These are phyloP conservation scores for Cerceris ruficornis DNA, from an alignment of 2,888 invertebrate genomes.

Conservation along the genomic window DNA sequence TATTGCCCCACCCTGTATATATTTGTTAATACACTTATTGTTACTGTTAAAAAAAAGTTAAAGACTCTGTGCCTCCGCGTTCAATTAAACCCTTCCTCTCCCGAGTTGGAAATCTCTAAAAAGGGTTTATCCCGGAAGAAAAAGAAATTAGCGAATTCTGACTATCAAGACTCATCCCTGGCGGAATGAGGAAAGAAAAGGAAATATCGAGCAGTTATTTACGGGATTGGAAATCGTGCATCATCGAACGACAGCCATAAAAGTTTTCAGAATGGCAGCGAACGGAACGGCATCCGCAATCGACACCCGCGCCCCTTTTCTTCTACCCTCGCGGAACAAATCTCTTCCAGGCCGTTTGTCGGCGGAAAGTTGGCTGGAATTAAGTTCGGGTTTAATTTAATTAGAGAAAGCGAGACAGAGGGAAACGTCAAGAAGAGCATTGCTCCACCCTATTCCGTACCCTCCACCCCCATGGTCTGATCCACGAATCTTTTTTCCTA, in stretches of 20 bases:
- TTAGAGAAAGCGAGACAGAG: conserved; percentile 60
- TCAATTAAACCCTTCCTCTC: no score
- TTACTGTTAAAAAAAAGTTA: no score
- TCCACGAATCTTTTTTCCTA: conserved; percentile 28
- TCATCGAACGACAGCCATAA: conserved; percentile 1
- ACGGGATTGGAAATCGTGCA: conserved; percentile 1
- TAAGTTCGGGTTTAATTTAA: conserved; percentile 76
- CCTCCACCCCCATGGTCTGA: neutral
- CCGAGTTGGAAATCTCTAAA: no score
- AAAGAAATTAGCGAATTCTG: neutral
- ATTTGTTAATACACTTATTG: no score
- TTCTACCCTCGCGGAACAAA: conserved; percentile 38
- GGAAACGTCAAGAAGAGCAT: conserved; percentile 15
- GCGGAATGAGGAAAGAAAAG: neutral
- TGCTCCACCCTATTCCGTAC: neutral
- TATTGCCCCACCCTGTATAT: no score
- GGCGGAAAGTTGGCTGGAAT: conserved; percentile 60
- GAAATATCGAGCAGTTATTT: neutral
- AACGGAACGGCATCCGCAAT: conserved; percentile 4
- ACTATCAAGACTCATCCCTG: neutral
- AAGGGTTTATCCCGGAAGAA: neutral
- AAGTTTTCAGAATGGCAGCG: conserved; percentile 6
- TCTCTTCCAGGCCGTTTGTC: conserved; percentile 46
- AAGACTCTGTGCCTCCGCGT: no score
- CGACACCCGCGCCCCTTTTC: neutral